A percentile compares a stretch with the other conserved stretches of the same genome.
Evolutionary conservation across 2,113 vertebrate genomes (phyloP).

Genomic region (Phrynosoma platyrhinos): DNA sequence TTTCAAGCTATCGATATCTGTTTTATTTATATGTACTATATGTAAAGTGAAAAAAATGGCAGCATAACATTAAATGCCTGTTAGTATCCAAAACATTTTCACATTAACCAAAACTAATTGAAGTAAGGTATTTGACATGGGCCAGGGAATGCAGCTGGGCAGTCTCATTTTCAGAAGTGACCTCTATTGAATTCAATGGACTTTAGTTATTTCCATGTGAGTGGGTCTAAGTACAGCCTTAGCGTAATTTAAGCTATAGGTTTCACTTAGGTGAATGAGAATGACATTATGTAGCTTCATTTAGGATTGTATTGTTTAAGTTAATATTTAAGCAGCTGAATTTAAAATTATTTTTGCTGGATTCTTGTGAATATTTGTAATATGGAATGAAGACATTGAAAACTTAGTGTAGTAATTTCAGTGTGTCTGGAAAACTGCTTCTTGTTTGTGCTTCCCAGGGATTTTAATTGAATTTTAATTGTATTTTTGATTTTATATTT

Average conservation of each 20-base stretch:
- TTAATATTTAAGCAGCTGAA: neutral
- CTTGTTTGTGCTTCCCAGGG: neutral
- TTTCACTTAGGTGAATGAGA: neutral
- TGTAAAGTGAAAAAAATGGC: neutral
- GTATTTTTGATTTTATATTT: neutral
- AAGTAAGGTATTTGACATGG: neutral
- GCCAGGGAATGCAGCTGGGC: neutral
- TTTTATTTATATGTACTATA: no score
- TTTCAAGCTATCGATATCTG: no score
- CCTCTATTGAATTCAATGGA: neutral
- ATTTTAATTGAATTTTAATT: no score
- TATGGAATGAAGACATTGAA: neutral
- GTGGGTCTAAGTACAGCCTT: neutral
- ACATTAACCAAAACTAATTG: neutral
- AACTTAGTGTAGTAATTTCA: neutral
- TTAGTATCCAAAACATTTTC: neutral
- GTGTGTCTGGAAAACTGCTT: neutral
- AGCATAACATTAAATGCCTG: neutral
- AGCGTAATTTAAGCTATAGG: neutral
- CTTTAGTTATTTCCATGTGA: neutral
- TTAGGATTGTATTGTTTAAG: neutral
- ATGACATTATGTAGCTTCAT: neutral
- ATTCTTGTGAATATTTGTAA: neutral
- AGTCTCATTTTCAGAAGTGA: neutral
- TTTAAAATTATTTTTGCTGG: neutral